Base-by-base conservation (phyloP, 2,888 invertebrate species). In the Alviniconcha strummeri region DNA sequence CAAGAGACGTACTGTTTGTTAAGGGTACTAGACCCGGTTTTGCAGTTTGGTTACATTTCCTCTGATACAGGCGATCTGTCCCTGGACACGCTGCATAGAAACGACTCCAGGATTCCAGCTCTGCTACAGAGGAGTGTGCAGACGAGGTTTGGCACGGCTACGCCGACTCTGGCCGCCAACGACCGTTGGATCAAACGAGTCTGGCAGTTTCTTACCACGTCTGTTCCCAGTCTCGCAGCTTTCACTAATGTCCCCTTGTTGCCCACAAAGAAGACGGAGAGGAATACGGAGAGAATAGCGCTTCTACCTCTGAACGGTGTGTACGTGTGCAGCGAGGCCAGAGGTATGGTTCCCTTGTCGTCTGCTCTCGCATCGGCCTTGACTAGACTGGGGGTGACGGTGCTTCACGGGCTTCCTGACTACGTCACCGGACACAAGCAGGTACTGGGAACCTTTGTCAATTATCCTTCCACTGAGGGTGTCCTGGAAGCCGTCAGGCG, bases 261-360 rank as follows among this genome's bases (percentile, higher is more conserved):
- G 56, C 82, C 80, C 55, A 9, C 8, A 6, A 13, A 71, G n/a
- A 71, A 54, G 55, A 9, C 11, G 55, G 64, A 78, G 0, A 15
- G 64, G 15, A 19, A 80, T 19, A 79, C 17, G 64, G 19, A 57
- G n/a, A 57, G n/a, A 5, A 5, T 79, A 19, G 64, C 19, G 19
- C 77, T 91, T 9, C 71, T 81, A 19, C 77, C 88, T 52, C 80
- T 89, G 54, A 87, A 87, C 5, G 11, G 83, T 17, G 69, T 3
- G 19, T 77, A 77, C 36, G 67, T 82, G 17, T 72, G 81, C 69
- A 57, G 60, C 57, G 19, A 69, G 5, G 74, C 74, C 17, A 52
- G 74, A 19, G 81, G 74, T 36, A 57, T 81, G 81, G 5, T 15
- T 15, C 57, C 81, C 36, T 13, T 56, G 82, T 11, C 80, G 2